Percentiles rank a stretch among this genome's conserved stretches.
Conservation (phyloP, 1,140 invertebrate species). For the Drosophila ananassae region DNA sequence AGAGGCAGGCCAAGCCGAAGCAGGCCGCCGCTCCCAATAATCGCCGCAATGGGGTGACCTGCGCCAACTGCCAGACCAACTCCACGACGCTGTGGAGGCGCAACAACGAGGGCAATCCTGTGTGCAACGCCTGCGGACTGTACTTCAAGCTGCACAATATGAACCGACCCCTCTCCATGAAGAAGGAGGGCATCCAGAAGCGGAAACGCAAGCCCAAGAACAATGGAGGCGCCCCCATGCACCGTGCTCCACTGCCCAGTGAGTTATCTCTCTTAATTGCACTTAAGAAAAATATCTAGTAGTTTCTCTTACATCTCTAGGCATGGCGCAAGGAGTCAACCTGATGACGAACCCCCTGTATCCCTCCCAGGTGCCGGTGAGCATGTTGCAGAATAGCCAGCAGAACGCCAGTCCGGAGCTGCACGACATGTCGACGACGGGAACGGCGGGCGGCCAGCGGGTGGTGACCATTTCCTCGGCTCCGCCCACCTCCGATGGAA, state of each 20-base stretch:
- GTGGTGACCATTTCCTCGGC: slow-evolving; percentile 54
- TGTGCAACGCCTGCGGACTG: slow-evolving; percentile 97
- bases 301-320: slow-evolving; percentile 12
- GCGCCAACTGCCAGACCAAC: slow-evolving; percentile 95
- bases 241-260: slow-evolving; percentile 70
- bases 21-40: slow-evolving; percentile 80
- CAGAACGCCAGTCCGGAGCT: slow-evolving; percentile 66
- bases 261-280: slow-evolving; percentile 29
- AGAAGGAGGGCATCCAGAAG: slow-evolving; percentile 97
- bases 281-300: background rate
- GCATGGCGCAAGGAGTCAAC: slow-evolving; percentile 67
- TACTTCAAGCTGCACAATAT: slow-evolving; percentile 97
- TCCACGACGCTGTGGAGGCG: slow-evolving; percentile 96
- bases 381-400: slow-evolving; percentile 42
- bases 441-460: slow-evolving; percentile 34
- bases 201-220: slow-evolving; percentile 95
- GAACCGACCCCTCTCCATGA: slow-evolving; percentile 96
- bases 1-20: slow-evolving; percentile 73
- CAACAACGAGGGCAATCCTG: slow-evolving; percentile 93
- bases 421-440: slow-evolving; percentile 76
- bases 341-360: slow-evolving; percentile 67
- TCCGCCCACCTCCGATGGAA: slow-evolving; percentile 57
- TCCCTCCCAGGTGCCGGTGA: slow-evolving; percentile 69
- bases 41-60: slow-evolving; percentile 92
- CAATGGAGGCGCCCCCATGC: slow-evolving; percentile 84